phyloP scores from a whole-genome alignment of 2,113 vertebrate species.

The Upupa epops region DNA sequence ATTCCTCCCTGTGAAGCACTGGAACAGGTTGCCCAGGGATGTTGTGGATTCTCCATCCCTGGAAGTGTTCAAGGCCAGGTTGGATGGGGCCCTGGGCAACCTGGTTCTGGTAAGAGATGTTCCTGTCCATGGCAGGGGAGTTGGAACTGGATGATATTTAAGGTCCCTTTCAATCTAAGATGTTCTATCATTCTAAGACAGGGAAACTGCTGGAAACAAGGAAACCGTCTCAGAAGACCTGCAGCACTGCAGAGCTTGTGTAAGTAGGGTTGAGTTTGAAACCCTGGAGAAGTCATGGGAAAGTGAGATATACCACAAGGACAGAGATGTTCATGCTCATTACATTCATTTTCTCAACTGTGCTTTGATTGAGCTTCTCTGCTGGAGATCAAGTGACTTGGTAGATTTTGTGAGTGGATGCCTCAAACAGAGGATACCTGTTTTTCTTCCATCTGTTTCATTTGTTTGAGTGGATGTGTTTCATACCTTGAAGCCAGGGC shows the following conservation, averaged over 20 bases:
- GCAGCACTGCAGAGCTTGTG: neutral
- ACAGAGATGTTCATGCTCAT: neutral
- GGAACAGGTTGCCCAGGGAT: no score
- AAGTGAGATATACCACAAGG: neutral
- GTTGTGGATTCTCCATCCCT: no score
- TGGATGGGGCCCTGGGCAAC: no score
- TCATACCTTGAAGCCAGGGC: neutral
- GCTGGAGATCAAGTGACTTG: neutral
- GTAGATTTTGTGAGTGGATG: neutral
- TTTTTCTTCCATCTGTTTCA: neutral
- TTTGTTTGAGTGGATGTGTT: neutral
- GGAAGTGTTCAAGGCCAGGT: no score
- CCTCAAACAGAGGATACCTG: neutral
- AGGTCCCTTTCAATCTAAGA: no score
- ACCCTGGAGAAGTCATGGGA: neutral
- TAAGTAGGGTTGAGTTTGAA: neutral
- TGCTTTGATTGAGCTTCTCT: neutral
- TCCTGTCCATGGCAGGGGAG: no score
- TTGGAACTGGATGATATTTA: no score
- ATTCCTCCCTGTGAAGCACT: no score
- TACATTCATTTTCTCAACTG: neutral
- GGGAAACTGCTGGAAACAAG: neutral
- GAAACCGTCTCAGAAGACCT: neutral
- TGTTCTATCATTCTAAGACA: no score
- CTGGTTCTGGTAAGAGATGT: no score